Evolutionary conservation across 2,888 invertebrate species (phyloP), one percentile per base, ranked within the genome.

Genomic region (Clitarchus hookeri): DNA sequence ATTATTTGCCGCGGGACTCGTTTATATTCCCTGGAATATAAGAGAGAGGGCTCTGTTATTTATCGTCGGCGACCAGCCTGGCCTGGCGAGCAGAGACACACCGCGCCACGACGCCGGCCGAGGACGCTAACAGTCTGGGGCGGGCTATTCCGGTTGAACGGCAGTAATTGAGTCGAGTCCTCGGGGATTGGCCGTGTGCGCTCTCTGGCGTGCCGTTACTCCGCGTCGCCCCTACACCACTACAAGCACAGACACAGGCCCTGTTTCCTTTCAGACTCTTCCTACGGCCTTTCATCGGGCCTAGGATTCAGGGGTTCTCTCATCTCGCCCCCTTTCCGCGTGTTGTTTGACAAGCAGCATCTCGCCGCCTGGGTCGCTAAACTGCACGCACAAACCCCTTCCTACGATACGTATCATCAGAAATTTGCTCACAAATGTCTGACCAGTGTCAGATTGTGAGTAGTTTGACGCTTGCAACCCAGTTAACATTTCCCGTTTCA

Each of bases 141-240:
- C 13, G 0, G 65, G 65, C 65, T 65, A 65, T 65, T 65, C 65
- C 65, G 65, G 65, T 65, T 65, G 65, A 65, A 65, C 65, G 65
- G 65, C 65, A 65, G 65, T 65, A 65, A 65, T 65, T 65, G 65
- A 65, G 65, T 65, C 8, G 65, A 65, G 65, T 65, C 65, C 65
- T 65, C 65, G 65, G 65, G 65, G 65, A 65, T 65, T 65, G 65
- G 65, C 65, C 65, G 65, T 65, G 8, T 65, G 65, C 2, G 65
- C 65, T 65, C 65, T 65, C 65, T 65, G 65, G 65, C 65, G 65
- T 65, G 65, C 65, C 19, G 65, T 65, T 23, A 65, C 65, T 65
- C 65, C 6, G 65, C n/a, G 65, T 16, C 12, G 65, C n/a, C 23
- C 65, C 23, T 2, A 11, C 65, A 1, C n/a, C 65, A 65, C 65